These are phyloP conservation scores for Cheilosia impressa DNA, from an alignment of 2,888 invertebrate genomes.

Conservation along the genomic window DNA sequence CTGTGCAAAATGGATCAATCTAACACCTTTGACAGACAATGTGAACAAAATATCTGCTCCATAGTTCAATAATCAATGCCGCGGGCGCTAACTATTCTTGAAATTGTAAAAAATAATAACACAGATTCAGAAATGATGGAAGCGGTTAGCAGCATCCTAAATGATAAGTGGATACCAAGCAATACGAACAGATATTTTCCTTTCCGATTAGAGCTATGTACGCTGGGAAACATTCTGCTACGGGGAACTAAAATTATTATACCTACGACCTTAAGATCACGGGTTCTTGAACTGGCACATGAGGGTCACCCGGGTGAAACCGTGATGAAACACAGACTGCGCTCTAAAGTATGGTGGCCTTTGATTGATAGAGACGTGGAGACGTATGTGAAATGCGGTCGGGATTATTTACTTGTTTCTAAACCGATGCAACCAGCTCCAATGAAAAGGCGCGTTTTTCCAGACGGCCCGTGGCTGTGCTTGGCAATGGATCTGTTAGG, in stretches of 20 bases:
- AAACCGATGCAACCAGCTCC: no score
- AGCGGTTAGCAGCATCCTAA: not conserved
- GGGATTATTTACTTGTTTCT: constrained; percentile 32
- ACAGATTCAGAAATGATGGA: constrained; percentile 34
- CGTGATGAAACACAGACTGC: no score
- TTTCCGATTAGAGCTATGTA: constrained; percentile 62
- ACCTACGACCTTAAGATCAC: constrained; percentile 47
- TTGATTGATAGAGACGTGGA: constrained; percentile 27
- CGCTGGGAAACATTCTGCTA: constrained; percentile 66
- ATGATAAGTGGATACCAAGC: not conserved
- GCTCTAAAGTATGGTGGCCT: constrained; percentile 32
- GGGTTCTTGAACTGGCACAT: constrained; percentile 59
- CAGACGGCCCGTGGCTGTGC: no score
- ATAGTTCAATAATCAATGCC: constrained; percentile 32
- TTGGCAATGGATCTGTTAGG: no score
- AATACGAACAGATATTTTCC: not conserved
- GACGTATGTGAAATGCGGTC: constrained; percentile 16
- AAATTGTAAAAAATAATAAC: constrained; percentile 12
- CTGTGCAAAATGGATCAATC: not conserved
- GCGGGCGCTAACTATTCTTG: no score
- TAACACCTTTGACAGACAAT: constrained; percentile 8
- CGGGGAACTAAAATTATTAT: constrained; percentile 64
- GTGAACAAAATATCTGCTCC: constrained; percentile 26
- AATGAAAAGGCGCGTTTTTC: no score
- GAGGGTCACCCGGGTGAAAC: constrained; percentile 27